These are phyloP conservation scores for Porites lutea DNA, from an alignment of 64 coral and sea anemone species.

Conservation along the genomic window DNA sequence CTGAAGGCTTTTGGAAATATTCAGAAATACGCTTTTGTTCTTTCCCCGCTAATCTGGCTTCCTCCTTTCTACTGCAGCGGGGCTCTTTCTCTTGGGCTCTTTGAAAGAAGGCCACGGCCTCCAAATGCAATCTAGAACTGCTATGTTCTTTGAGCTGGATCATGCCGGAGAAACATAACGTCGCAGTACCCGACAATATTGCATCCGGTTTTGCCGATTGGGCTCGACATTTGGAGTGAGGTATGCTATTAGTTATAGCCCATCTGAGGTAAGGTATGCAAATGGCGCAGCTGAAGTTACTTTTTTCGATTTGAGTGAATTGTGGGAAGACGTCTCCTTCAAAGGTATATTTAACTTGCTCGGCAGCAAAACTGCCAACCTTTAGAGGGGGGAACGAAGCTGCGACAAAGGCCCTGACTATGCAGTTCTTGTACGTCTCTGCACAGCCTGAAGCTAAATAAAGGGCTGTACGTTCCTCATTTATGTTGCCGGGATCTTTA, in stretches of 20 bases:
- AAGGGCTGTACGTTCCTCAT: constrained; percentile 24
- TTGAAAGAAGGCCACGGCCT: background rate
- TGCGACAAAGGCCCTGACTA: constrained; percentile 31
- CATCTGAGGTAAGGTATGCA: constrained; percentile 15
- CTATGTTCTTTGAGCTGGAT: constrained; percentile 6
- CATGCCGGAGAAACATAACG: background rate
- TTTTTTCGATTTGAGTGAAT: constrained; percentile 12
- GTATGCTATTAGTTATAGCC: no score
- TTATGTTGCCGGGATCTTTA: background rate
- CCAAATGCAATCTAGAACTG: constrained; percentile 1
- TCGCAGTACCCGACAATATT: constrained; percentile 37
- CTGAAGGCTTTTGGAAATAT: background rate
- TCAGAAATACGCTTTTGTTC: background rate
- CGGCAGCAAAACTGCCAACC: constrained; percentile 10
- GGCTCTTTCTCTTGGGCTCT: background rate
- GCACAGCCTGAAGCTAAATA: constrained; percentile 14
- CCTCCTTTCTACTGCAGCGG: background rate
- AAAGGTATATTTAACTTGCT: background rate
- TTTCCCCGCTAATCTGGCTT: background rate
- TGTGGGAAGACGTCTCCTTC: constrained; percentile 21
- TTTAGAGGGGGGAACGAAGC: constrained; percentile 29
- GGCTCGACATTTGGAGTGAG: background rate
- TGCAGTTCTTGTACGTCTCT: constrained; percentile 7
- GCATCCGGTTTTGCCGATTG: constrained; percentile 22
- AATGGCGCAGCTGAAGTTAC: constrained; percentile 18